phyloP scores from a whole-genome alignment of 2,888 invertebrate species.

The Eledone cirrhosa region DNA sequence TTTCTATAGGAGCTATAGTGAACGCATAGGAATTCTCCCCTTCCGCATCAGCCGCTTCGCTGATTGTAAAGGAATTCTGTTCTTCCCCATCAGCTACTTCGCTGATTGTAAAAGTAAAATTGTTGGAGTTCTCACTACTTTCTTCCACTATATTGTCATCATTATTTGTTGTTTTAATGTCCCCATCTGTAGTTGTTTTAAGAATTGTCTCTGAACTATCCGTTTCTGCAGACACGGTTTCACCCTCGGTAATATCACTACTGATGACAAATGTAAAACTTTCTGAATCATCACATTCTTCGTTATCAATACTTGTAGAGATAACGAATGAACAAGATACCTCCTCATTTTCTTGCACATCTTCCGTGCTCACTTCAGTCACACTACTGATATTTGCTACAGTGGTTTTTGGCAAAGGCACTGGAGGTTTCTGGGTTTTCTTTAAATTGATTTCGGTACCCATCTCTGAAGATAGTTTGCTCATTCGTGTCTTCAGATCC shows the following conservation, averaged over 20 bases:
- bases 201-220: neutral
- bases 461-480: neutral
- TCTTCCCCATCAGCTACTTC: neutral
- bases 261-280: neutral
- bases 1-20: neutral
- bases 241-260: neutral
- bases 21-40: too few species aligned
- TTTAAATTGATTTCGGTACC: slow-evolving; percentile 1
- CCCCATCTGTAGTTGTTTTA: too few species aligned
- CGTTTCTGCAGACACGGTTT: neutral
- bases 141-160: too few species aligned
- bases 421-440: neutral
- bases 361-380: too few species aligned
- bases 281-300: neutral
- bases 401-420: neutral
- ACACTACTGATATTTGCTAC: too few species aligned
- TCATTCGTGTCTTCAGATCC: neutral
- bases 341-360: neutral
- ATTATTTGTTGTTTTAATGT: too few species aligned
- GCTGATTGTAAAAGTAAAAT: neutral
- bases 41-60: neutral
- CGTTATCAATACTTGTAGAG: neutral
- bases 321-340: neutral
- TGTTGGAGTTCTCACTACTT: neutral
- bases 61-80: neutral